Evolutionary conservation across 2,888 invertebrate species (phyloP).

Genomic region (Hedychridium roseum): DNA sequence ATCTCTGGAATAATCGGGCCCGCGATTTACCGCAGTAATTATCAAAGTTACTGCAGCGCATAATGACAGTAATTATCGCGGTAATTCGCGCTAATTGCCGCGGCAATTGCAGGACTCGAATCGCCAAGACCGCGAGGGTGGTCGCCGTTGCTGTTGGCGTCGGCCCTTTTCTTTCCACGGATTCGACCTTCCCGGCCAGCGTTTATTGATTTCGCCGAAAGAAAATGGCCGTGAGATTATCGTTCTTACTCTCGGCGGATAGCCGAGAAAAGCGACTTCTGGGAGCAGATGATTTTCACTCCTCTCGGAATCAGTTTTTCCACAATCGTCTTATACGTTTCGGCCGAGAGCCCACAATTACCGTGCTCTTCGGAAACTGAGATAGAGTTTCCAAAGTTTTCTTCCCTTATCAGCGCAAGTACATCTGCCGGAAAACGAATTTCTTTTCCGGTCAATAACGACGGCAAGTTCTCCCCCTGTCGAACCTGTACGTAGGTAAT

Average conservation of each 20-base stretch:
- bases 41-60: conserved; percentile 43
- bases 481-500: too few relatives aligned
- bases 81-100: conserved; percentile 41
- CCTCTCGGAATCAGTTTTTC: too few relatives aligned
- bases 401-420: too few relatives aligned
- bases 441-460: too few relatives aligned
- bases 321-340: too few relatives aligned
- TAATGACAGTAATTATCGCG: conserved; percentile 42
- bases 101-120: conserved; percentile 38
- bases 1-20: conserved; percentile 41
- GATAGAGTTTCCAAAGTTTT: too few relatives aligned
- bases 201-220: conserved; percentile 21
- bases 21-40: conserved; percentile 43
- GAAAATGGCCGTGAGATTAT: conserved; percentile 13
- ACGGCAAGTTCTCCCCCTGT: too few relatives aligned
- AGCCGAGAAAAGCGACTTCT: too few relatives aligned
- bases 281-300: too few relatives aligned
- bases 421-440: too few relatives aligned
- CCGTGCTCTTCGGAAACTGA: too few relatives aligned
- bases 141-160: neutral
- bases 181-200: conserved; percentile 5
- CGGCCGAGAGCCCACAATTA: too few relatives aligned
- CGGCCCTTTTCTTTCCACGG: neutral
- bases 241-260: neutral
- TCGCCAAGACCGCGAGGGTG: conserved; percentile 20